Evolutionary conservation across 1,140 invertebrate species (phyloP).

Genomic region (Dendroctonus ponderosae): DNA sequence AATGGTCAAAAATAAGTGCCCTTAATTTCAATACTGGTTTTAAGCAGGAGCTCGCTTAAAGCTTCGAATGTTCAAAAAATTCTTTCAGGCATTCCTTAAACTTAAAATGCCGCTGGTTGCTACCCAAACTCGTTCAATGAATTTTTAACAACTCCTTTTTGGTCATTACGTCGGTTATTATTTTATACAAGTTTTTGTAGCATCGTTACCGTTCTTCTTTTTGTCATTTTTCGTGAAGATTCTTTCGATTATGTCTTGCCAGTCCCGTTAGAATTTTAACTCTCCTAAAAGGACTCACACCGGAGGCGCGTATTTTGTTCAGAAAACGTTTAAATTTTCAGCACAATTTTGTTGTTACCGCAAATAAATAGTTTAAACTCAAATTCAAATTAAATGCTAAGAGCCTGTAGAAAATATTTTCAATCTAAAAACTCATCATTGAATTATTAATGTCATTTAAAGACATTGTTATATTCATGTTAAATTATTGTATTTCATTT

Average conservation of each 20-base stretch:
- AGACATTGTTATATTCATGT: too few species aligned
- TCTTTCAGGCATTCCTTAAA: conserved; percentile 28
- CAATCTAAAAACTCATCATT: too few species aligned
- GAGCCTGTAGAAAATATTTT: too few species aligned
- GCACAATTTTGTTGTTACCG: too few species aligned
- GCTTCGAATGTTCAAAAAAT: conserved; percentile 19
- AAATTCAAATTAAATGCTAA: too few species aligned
- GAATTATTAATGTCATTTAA: too few species aligned
- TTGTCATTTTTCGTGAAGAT: conserved; percentile 17
- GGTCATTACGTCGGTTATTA: conserved; percentile 28
- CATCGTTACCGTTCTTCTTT: conserved; percentile 14
- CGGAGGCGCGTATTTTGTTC: background rate
- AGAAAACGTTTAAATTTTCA: background rate
- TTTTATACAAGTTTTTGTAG: conserved; percentile 31
- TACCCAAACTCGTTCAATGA: conserved; percentile 28
- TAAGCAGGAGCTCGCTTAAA: conserved; percentile 5
- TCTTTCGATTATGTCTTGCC: conserved; percentile 1
- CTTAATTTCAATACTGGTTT: conserved; percentile 31
- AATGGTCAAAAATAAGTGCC: conserved; percentile 30
- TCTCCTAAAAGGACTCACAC: background rate
- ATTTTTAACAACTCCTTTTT: conserved; percentile 31
- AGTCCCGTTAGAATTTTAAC: conserved; percentile 6
- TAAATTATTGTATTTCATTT: too few species aligned
- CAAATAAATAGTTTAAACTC: too few species aligned
- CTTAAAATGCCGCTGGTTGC: conserved; percentile 25